Evolutionary conservation across 2,797 vertebrate species (phyloP), one percentile per base, ranked within the genome.

Genomic region (Pangasius krempfi): DNA sequence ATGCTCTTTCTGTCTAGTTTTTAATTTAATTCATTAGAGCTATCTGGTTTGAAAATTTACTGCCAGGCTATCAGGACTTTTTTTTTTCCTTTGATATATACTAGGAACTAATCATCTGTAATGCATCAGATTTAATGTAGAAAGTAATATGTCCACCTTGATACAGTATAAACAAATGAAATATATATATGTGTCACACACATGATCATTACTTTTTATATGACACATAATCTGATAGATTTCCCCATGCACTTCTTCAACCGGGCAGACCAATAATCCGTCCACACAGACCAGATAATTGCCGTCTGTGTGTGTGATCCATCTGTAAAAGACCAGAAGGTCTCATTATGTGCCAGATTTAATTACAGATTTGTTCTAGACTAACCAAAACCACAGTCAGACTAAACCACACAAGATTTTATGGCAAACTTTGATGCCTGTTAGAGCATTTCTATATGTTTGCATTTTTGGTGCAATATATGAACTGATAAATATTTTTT

Each of bases 221-320:
- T 81, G 79, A 40, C 20, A 37, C 33, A 22, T 22, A 0, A 81
- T 94, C 89, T 90, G 92, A 90, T 89, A 70, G 73, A 88, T 86
- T 86, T 92, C 88, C 88, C 52, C 47, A 64, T 85, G 78, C 54
- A 89, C 91, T 70, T 91, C 33, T 92, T 54, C 91, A 25, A 91
- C 90, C 47, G 68, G 47, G 86, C 60, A 89, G 90, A 93, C 86
- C 93, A 93, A 90, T 94, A 92, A 90, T 91, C 93, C 93, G 90
- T 94, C 94, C 92, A 93, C 94, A 93, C 94, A 95, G 94, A 94
- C 94, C 95, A 90, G 91, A 95, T 95, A 94, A 93, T 87, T 94
- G 93, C 89, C 89, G n/a, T 92, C 94, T 94, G 95, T 95, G 95
- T 92, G 92, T 90, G 91, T 92, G 90, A 81, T 94, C 95, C 92